phyloP scores from a whole-genome alignment of 2,888 invertebrate genomes.

The Temnothorax rugatulus region DNA sequence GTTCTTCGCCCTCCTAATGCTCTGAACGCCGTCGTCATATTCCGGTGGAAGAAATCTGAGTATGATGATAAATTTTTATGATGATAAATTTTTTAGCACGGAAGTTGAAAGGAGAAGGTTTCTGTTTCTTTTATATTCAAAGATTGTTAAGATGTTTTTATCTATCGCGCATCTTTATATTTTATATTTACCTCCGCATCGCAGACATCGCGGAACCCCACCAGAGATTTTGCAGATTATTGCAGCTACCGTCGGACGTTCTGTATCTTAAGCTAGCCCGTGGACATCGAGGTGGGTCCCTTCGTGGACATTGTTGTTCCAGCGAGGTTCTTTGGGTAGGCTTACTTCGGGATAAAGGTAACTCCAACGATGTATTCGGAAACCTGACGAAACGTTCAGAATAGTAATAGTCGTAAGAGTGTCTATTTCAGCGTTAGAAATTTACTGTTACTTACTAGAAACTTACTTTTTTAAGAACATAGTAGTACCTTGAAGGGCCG shows the following conservation, averaged over 20 bases:
- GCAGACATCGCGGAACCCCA: conserved; percentile 95
- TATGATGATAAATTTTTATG: background rate
- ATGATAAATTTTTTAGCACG: background rate
- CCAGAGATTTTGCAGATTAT: conserved; percentile 92
- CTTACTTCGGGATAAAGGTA: conserved; percentile 65
- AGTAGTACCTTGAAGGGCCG: conserved; percentile 89
- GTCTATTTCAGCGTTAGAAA: background rate
- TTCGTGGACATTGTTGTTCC: conserved; percentile 90
- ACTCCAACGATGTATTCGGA: conserved; percentile 77
- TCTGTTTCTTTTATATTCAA: background rate
- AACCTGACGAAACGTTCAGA: conserved; percentile 51
- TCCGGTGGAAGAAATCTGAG: conserved; percentile 91
- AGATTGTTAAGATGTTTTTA: background rate
- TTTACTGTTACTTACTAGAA: background rate
- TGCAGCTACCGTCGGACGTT: conserved; percentile 96
- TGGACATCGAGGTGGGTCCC: conserved; percentile 90
- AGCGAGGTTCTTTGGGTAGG: conserved; percentile 85
- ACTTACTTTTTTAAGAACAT: conserved; percentile 89
- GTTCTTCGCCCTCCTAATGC: conserved; percentile 88
- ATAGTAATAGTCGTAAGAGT: background rate
- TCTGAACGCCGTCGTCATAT: conserved; percentile 92
- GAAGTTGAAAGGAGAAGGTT: background rate
- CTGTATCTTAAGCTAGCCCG: conserved; percentile 90
- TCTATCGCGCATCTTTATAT: background rate
- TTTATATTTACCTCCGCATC: conserved; percentile 87